Evolutionary conservation across 2,113 vertebrate genomes (phyloP), one percentile per base, ranked within the genome.

Genomic region (Solenodon paradoxus): DNA sequence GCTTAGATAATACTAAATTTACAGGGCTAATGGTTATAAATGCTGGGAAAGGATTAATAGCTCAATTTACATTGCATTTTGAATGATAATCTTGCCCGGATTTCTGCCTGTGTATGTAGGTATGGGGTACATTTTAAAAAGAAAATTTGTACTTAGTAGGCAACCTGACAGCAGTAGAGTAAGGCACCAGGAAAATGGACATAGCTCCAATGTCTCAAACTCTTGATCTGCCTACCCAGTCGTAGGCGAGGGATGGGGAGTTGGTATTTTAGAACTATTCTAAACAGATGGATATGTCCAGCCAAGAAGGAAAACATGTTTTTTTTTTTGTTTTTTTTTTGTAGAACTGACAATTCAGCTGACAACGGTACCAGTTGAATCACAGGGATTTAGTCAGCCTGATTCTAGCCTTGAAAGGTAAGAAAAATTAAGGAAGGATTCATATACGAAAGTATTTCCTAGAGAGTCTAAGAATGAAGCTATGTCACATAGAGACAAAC

Each of bases 21-120:
- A 69, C 4, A 92, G n/a, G 74, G 12, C 26, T 95, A 47, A 45
- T 20, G 77, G n/a, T 82, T 92, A 69, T 35, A 89, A 80, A 80
- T 4, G 80, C 93, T 83, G 64, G 30, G 66, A 93, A 93, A 68
- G 47, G 2, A 28, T 83, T 64, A 51, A 57, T 75, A 74, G 92
- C 32, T 80, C 7, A 72, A 26, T 11, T 94, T 89, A 53, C 79
- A 6, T 96, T 53, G 57, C 87, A 45, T 81, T 95, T 96, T 38
- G 64, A 87, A 68, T 72, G 40, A 66, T 86, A 86, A 53, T 75
- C 38, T 57, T 40, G 20, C 84, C n/a, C 66, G 28, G 8, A 11
- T 86, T 96, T 95, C 38, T 94, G 51, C 68, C 57, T 80, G 15
- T 74, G 26, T 8, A 4, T 87, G 9, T 80, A 83, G 26, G 10